Conservation (phyloP, 2,888 invertebrate genomes). For the Caenorhabditis sulstoni region DNA sequence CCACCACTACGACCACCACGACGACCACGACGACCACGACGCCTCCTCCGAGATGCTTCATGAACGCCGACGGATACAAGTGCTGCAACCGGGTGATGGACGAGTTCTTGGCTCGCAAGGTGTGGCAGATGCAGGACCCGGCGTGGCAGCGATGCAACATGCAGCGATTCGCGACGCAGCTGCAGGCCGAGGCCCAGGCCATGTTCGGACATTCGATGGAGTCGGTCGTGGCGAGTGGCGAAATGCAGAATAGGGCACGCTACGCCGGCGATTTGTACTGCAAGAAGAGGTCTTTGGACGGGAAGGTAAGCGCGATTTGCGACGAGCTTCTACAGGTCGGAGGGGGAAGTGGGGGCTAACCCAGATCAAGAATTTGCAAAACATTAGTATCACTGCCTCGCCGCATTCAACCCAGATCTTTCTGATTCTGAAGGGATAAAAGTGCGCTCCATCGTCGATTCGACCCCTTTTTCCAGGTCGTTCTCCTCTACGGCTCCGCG, state of each 20-base stretch:
- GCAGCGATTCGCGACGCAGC: slow-evolving; percentile 50
- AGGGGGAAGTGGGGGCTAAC: no score
- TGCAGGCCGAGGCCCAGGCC: slow-evolving; percentile 42
- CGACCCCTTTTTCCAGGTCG: slow-evolving; percentile 16
- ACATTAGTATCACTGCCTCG: no score
- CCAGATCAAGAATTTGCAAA: no score
- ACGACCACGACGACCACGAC: slow-evolving; percentile 38
- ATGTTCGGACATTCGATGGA: slow-evolving; percentile 57
- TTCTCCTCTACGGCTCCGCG: slow-evolving; percentile 44
- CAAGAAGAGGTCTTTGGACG: slow-evolving; percentile 39
- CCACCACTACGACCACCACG: slow-evolving; percentile 15
- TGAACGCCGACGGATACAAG: slow-evolving; percentile 44
- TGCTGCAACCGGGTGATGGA: slow-evolving; percentile 52
- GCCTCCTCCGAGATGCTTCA: slow-evolving; percentile 58
- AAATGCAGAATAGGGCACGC: slow-evolving; percentile 38
- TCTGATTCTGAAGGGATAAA: no score
- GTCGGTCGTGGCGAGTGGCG: slow-evolving; percentile 48
- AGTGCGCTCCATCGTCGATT: no score
- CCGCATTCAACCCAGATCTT: no score
- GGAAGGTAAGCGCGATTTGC: no score
- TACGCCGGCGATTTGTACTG: slow-evolving; percentile 58
- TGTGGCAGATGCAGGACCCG: slow-evolving; percentile 36
- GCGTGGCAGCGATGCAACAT: slow-evolving; percentile 54
- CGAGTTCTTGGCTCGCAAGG: slow-evolving; percentile 29
- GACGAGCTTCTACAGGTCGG: no score